These are phyloP conservation scores for Sarcophaga peregrina DNA, from an alignment of 1,140 invertebrate genomes.

Conservation along the genomic window DNA sequence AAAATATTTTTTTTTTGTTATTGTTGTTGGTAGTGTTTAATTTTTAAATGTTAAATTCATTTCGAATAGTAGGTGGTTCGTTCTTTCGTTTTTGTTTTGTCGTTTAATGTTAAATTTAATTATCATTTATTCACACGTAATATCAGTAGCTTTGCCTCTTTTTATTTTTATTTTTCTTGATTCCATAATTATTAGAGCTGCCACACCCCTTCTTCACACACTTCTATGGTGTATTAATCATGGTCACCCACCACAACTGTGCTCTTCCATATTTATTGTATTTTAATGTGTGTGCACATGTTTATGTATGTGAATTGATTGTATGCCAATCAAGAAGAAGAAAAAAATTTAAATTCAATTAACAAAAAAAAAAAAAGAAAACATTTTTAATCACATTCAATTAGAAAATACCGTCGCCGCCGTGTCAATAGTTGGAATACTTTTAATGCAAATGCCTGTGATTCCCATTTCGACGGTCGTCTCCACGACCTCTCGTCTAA, in stretches of 20 bases:
- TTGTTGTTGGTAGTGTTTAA: too few species aligned
- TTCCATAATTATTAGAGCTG: background rate
- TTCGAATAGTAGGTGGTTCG: background rate
- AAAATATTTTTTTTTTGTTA: background rate
- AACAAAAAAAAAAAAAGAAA: too few species aligned
- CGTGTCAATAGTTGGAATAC: constrained; percentile 7
- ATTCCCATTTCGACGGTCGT: too few species aligned
- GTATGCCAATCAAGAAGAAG: too few species aligned
- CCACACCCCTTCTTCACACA: background rate
- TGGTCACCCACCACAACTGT: too few species aligned
- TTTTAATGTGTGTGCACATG: too few species aligned
- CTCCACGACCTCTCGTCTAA: too few species aligned
- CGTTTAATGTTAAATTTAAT: background rate
- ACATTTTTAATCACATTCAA: background rate
- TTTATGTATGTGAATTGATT: too few species aligned
- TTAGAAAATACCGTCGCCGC: background rate
- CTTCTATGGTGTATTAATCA: too few species aligned
- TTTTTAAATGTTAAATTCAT: background rate
- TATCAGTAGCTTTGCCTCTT: background rate
- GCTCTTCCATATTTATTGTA: too few species aligned
- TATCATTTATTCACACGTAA: background rate
- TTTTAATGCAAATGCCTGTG: constrained; percentile 10
- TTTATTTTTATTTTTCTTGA: background rate
- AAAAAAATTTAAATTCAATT: too few species aligned
- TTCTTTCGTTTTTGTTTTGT: background rate